Conservation (phyloP, 1,140 invertebrate genomes). For the Drosophila ficusphila region DNA sequence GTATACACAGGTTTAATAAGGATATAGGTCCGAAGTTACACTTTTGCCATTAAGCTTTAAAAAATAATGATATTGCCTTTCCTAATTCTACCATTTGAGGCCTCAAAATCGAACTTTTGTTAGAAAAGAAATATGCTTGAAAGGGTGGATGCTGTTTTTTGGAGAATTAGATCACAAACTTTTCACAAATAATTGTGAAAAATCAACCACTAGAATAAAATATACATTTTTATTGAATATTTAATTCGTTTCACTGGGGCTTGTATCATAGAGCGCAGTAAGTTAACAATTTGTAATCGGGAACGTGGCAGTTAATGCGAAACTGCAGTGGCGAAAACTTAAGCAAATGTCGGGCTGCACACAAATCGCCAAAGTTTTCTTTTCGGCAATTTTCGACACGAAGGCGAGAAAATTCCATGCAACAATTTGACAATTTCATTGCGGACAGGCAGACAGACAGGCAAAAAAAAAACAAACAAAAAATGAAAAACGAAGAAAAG, state of each 20-base stretch:
- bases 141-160: too few relatives aligned
- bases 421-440: constrained; percentile 72
- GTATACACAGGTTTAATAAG: too few relatives aligned
- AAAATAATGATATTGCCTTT: too few relatives aligned
- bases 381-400: constrained; percentile 75
- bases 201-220: too few relatives aligned
- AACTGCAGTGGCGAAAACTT: constrained; percentile 57
- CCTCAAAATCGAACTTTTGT: too few relatives aligned
- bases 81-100: too few relatives aligned
- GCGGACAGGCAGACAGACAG: constrained; percentile 22
- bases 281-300: constrained; percentile 66
- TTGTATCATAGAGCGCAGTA: constrained; percentile 45
- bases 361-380: constrained; percentile 66
- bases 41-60: too few relatives aligned
- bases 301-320: constrained; percentile 36
- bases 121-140: too few relatives aligned
- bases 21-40: too few relatives aligned
- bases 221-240: not conserved
- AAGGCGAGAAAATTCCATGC: constrained; percentile 46
- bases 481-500: not conserved
- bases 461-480: not conserved
- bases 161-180: too few relatives aligned
- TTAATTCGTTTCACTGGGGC: not conserved
- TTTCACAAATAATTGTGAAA: too few relatives aligned
- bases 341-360: constrained; percentile 61